phyloP scores from a whole-genome alignment of 1,140 invertebrate genomes.

The Panonychus citri region DNA sequence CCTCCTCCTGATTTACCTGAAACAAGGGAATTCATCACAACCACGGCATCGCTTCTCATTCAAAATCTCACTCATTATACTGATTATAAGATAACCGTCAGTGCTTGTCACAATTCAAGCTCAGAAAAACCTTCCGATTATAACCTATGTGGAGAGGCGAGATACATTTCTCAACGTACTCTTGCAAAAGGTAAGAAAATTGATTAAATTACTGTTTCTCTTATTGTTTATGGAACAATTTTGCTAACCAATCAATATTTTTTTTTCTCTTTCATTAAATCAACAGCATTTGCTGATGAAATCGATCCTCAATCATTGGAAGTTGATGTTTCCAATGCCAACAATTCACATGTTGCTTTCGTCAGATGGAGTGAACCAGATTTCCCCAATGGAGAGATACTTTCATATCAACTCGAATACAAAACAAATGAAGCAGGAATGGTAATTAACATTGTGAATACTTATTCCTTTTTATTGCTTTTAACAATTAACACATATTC shows the following conservation, averaged over 20 bases:
- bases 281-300: slow-evolving; percentile 10
- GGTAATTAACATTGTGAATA: slow-evolving; percentile 16
- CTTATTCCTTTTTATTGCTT: not conserved
- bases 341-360: slow-evolving; percentile 19
- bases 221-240: not conserved
- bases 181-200: slow-evolving; percentile 17
- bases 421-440: slow-evolving; percentile 15
- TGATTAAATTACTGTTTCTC: not conserved
- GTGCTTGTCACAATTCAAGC: slow-evolving; percentile 10
- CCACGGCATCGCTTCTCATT: not conserved
- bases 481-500: not conserved
- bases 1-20: not conserved
- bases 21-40: not conserved
- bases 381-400: slow-evolving; percentile 61
- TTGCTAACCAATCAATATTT: not conserved
- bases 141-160: slow-evolving; percentile 21
- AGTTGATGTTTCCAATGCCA: slow-evolving; percentile 15
- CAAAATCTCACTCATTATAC: slow-evolving; percentile 26
- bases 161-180: slow-evolving; percentile 20
- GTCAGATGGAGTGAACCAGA: slow-evolving; percentile 47
- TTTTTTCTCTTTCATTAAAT: slow-evolving; percentile 3
- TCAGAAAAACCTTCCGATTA: not conserved
- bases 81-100: slow-evolving; percentile 27
- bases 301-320: slow-evolving; percentile 10
- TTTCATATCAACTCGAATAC: slow-evolving; percentile 55